These are phyloP conservation scores for Cosmia trapezina DNA, from an alignment of 2,888 invertebrate genomes.

Conservation along the genomic window DNA sequence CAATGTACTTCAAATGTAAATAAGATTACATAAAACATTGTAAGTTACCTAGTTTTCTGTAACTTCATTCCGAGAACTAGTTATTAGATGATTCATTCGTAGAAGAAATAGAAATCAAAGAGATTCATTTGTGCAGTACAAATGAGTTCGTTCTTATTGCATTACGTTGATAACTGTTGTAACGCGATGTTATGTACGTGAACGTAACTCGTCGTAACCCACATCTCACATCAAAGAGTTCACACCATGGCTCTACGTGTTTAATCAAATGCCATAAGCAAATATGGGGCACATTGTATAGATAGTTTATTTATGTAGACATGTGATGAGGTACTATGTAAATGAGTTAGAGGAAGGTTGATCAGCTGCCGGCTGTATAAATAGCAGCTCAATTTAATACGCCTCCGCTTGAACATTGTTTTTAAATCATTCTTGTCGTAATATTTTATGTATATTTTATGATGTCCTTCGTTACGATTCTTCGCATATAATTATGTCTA, in stretches of 20 bases:
- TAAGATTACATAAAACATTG: slow-evolving; percentile 24
- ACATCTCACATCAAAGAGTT: slow-evolving; percentile 67
- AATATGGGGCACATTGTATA: slow-evolving; percentile 62
- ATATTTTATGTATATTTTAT: slow-evolving; percentile 20
- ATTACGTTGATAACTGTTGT: slow-evolving; percentile 64
- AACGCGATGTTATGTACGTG: slow-evolving; percentile 60
- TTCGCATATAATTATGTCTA: slow-evolving; percentile 16
- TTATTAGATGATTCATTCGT: slow-evolving; percentile 35
- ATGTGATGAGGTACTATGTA: slow-evolving; percentile 74
- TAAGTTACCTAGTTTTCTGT: slow-evolving; percentile 17
- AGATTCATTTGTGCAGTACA: slow-evolving; percentile 42
- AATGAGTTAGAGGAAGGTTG: slow-evolving; percentile 76
- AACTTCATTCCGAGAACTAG: slow-evolving; percentile 38
- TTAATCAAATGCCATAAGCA: slow-evolving; percentile 68
- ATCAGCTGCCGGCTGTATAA: slow-evolving; percentile 80
- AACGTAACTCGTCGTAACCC: slow-evolving; percentile 71
- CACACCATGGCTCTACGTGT: slow-evolving; percentile 68
- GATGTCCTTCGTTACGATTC: slow-evolving; percentile 41
- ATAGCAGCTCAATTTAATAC: slow-evolving; percentile 72
- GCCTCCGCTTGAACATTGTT: slow-evolving; percentile 70
- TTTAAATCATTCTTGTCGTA: slow-evolving; percentile 44
- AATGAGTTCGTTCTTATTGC: slow-evolving; percentile 49
- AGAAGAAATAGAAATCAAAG: slow-evolving; percentile 51
- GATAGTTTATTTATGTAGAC: slow-evolving; percentile 59
- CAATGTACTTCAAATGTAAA: slow-evolving; percentile 7